phyloP scores from a whole-genome alignment of 2,888 invertebrate species.

The Agrotis exclamationis region DNA sequence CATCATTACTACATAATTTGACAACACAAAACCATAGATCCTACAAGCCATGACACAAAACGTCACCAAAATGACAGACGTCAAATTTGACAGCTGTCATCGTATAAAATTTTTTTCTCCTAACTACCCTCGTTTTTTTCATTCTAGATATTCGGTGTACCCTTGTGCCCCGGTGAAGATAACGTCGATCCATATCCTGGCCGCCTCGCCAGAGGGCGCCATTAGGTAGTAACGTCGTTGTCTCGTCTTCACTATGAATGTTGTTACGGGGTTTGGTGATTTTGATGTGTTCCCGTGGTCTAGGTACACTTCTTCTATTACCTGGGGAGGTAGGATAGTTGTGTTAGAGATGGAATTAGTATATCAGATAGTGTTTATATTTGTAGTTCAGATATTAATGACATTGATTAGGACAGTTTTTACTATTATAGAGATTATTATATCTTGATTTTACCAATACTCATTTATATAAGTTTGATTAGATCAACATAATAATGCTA shows the following conservation, averaged over 20 bases:
- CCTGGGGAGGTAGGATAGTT: conserved; percentile 88
- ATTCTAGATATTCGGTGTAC: conserved; percentile 91
- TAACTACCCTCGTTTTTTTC: conserved; percentile 48
- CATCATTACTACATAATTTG: not conserved
- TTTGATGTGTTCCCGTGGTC: conserved; percentile 98
- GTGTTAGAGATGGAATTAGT: not conserved
- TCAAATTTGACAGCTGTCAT: conserved; percentile 41
- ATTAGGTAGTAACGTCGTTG: conserved; percentile 97
- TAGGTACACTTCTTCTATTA: conserved; percentile 99
- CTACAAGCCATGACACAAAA: conserved; percentile 15
- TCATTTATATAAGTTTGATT: too few species aligned
- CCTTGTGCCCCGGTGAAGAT: conserved; percentile 98
- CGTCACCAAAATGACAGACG: not conserved
- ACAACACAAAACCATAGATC: conserved; percentile 10
- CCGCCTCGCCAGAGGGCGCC: conserved; percentile 98
- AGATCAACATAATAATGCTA: too few species aligned
- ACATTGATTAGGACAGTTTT: too few species aligned
- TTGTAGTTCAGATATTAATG: too few species aligned
- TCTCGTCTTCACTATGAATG: conserved; percentile 98
- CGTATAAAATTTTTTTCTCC: conserved; percentile 14
- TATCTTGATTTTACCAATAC: too few species aligned
- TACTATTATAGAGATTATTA: too few species aligned
- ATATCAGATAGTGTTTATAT: too few species aligned
- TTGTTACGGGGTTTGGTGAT: conserved; percentile 97
- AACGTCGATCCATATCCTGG: conserved; percentile 99